Percentiles rank a stretch among this genome's conserved stretches.
These are phyloP conservation scores for Acrossocheilus wenchowensis DNA, from an alignment of 2,797 vertebrate species.

Conservation along the genomic window DNA sequence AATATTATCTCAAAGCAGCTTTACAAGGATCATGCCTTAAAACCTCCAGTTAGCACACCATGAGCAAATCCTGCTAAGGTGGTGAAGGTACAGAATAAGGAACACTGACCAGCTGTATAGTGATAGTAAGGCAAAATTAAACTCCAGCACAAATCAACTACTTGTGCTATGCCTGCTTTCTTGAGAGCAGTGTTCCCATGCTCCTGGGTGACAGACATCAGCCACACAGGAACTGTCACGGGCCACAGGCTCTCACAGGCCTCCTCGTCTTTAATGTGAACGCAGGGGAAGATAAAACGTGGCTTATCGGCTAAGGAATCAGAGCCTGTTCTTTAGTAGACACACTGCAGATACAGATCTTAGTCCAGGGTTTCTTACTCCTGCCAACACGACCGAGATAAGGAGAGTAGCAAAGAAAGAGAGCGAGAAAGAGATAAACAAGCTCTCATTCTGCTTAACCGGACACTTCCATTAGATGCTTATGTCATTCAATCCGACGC, in stretches of 20 bases:
- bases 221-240: slow-evolving; percentile 14
- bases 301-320: slow-evolving; percentile 74
- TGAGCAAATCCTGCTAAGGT: background rate
- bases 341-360: slow-evolving; percentile 74
- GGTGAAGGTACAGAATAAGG: background rate
- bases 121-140: slow-evolving; percentile 1
- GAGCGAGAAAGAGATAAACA: slow-evolving; percentile 40
- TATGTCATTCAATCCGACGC: background rate
- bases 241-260: slow-evolving; percentile 46
- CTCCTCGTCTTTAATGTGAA: slow-evolving; percentile 70
- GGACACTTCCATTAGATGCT: slow-evolving; percentile 36
- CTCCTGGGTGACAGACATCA: slow-evolving; percentile 39
- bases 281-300: slow-evolving; percentile 72
- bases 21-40: background rate
- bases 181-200: slow-evolving; percentile 20
- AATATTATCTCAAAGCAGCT: background rate
- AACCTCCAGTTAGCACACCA: background rate
- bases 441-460: slow-evolving; percentile 31
- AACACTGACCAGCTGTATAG: background rate
- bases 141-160: background rate
- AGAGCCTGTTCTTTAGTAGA: slow-evolving; percentile 73
- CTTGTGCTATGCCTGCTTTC: background rate
- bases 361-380: slow-evolving; percentile 63
- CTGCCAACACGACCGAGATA: slow-evolving; percentile 51
- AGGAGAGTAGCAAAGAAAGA: slow-evolving; percentile 30